phyloP scores from a whole-genome alignment of 2,113 vertebrate genomes.

The Eurypyga helias region DNA sequence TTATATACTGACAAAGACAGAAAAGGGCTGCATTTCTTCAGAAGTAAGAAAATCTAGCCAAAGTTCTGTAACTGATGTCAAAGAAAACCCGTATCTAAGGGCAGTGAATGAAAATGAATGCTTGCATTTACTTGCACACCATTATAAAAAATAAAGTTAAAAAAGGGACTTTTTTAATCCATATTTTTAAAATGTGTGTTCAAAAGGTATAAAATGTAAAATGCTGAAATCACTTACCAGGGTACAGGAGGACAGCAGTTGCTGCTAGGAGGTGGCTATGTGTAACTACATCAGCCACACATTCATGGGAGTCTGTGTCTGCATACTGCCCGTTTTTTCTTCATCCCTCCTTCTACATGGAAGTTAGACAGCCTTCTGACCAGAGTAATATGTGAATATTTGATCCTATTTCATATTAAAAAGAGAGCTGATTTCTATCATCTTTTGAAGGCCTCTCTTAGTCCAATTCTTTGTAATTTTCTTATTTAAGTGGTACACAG shows the following conservation, averaged over 20 bases:
- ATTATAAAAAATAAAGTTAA: no score
- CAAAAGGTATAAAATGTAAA: background rate
- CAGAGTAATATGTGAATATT: background rate
- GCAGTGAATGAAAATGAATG: background rate
- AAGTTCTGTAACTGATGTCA: background rate
- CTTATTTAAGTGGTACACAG: background rate
- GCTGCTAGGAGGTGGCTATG: background rate
- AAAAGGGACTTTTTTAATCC: background rate
- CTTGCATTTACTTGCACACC: background rate
- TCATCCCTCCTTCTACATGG: background rate
- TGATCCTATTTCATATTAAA: background rate
- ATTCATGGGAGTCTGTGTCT: background rate
- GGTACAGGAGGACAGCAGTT: background rate
- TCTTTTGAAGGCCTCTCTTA: background rate
- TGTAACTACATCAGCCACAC: accelerated
- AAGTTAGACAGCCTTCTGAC: background rate
- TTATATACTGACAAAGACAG: background rate
- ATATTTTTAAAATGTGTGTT: background rate
- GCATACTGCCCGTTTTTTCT: background rate
- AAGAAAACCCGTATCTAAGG: background rate
- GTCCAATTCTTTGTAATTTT: background rate
- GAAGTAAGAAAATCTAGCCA: background rate
- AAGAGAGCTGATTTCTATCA: background rate
- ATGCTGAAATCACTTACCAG: background rate
- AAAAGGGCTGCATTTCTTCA: background rate